These are phyloP conservation scores for Agonopterix arenella DNA, from an alignment of 2,888 invertebrate genomes.

Conservation along the genomic window DNA sequence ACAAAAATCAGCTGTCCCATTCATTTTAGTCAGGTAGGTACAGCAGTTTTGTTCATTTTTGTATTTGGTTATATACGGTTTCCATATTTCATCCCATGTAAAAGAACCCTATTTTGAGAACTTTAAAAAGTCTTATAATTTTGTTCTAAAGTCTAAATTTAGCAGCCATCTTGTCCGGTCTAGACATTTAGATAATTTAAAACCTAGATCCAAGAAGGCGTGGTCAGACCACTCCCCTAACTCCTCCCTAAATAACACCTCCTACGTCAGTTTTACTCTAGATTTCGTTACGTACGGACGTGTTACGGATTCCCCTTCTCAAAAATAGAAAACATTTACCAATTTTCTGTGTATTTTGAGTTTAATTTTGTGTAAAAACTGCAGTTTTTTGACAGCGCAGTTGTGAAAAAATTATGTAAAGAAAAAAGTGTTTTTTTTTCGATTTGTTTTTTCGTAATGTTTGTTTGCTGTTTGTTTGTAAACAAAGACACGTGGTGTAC, in stretches of 20 bases:
- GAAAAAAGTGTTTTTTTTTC: not conserved
- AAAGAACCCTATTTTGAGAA: not conserved
- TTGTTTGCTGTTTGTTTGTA: conserved; percentile 32
- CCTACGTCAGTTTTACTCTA: conserved; percentile 3
- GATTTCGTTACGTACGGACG: conserved; percentile 8
- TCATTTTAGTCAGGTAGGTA: no score
- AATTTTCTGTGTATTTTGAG: not conserved
- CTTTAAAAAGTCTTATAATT: not conserved
- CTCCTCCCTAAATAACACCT: not conserved
- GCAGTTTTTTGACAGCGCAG: not conserved
- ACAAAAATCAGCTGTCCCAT: no score
- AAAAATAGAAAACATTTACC: not conserved
- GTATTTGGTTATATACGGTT: no score
- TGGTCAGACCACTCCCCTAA: conserved; percentile 11
- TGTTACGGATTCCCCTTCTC: not conserved
- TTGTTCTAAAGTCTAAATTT: not conserved
- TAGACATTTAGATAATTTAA: conserved; percentile 31
- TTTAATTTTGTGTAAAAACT: not conserved
- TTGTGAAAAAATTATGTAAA: not conserved
- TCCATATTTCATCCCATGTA: no score
- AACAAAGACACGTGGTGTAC: conserved; percentile 32
- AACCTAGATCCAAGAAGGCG: conserved; percentile 18
- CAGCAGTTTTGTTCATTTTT: no score
- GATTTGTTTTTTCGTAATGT: conserved; percentile 12
- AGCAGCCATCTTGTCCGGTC: conserved; percentile 26